A percentile compares a stretch with the other conserved stretches of the same genome.
Conservation (phyloP, 2,797 vertebrate genomes). For the Catostomus latipinnis region DNA sequence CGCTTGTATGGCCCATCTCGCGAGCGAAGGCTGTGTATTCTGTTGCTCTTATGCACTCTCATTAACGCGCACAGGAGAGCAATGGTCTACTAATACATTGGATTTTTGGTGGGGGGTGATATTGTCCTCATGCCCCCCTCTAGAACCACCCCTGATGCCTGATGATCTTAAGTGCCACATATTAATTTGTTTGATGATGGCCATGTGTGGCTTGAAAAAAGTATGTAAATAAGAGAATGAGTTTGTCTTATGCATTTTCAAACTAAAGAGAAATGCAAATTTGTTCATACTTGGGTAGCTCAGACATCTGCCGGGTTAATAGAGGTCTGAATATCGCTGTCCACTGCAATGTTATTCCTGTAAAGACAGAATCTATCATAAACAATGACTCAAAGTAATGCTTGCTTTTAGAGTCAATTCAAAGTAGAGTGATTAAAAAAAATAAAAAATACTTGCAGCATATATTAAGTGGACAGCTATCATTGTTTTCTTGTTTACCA, state of each 20-base stretch:
- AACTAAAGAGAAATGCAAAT: constrained; percentile 66
- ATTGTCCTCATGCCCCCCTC: no score
- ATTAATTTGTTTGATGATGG: constrained; percentile 75
- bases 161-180: constrained; percentile 55
- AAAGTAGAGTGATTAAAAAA: constrained; percentile 69
- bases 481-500: constrained; percentile 83
- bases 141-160: not conserved
- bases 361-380: constrained; percentile 76
- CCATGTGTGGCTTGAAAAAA: constrained; percentile 53
- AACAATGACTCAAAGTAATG: constrained; percentile 67
- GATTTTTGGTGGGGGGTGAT: no score
- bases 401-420: constrained; percentile 79
- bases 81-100: no score
- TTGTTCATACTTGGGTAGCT: constrained; percentile 59
- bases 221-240: constrained; percentile 58
- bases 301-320: constrained; percentile 66
- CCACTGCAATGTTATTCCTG: constrained; percentile 63
- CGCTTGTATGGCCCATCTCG: no score
- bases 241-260: constrained; percentile 55
- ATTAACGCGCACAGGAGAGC: no score
- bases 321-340: constrained; percentile 66
- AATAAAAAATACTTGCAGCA: constrained; percentile 60
- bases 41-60: no score
- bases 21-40: no score
- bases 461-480: constrained; percentile 79